Conservation (phyloP, 2,113 vertebrate species). For the Parus major region DNA sequence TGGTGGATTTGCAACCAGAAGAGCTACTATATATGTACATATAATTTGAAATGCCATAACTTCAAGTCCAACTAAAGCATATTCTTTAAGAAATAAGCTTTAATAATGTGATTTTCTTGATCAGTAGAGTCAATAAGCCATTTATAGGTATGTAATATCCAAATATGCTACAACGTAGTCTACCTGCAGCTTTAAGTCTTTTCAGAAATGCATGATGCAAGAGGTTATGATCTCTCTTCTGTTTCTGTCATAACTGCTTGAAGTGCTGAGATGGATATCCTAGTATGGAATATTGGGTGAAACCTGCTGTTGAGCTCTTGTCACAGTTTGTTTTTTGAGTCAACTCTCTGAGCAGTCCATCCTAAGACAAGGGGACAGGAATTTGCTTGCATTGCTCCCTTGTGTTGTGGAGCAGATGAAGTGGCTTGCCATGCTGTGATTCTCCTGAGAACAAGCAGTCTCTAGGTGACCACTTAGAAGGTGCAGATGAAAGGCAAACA, state of each 20-base stretch:
- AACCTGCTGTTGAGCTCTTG: not conserved
- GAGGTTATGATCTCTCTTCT: not conserved
- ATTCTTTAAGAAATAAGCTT: not conserved
- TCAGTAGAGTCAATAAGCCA: not conserved
- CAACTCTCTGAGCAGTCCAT: not conserved
- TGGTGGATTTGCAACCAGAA: not conserved
- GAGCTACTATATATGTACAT: not conserved
- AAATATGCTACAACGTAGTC: not conserved
- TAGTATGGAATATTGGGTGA: not conserved
- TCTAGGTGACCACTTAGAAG: not conserved
- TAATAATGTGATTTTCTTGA: not conserved
- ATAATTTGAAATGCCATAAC: not conserved
- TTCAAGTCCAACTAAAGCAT: not conserved
- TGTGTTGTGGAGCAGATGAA: not conserved
- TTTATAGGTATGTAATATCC: not conserved
- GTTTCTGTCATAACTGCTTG: not conserved
- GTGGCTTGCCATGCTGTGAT: not conserved
- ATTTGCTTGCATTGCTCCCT: not conserved
- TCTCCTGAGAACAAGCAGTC: not conserved
- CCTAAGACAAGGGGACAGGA: not conserved
- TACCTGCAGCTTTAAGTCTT: not conserved
- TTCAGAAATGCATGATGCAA: not conserved
- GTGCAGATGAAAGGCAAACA: not conserved
- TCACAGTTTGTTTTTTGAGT: not conserved
- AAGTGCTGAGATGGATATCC: accelerated